These are phyloP conservation scores for Oryzias celebensis DNA, from an alignment of 2,113 vertebrate genomes.

Conservation along the genomic window DNA sequence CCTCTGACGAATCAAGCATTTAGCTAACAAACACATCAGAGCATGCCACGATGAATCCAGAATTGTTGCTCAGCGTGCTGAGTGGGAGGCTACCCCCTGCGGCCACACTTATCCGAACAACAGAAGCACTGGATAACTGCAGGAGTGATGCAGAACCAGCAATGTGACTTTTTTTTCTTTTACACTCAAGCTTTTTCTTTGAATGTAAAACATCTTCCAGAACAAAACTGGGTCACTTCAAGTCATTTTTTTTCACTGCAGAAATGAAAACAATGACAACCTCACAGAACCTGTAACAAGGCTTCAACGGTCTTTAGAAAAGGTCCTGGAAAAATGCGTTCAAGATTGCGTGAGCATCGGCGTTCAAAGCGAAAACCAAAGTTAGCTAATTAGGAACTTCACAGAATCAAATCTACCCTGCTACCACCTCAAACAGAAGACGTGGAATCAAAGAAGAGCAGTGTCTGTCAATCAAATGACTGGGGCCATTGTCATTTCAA, in stretches of 20 bases:
- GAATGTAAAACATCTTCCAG: constrained; percentile 22
- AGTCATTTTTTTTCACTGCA: constrained; percentile 18
- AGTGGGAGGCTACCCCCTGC: constrained; percentile 65
- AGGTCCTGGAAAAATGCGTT: constrained; percentile 12
- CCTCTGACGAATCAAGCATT: constrained; percentile 69
- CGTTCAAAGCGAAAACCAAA: constrained; percentile 44
- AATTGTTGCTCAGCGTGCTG: constrained; percentile 50
- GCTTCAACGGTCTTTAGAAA: constrained; percentile 14
- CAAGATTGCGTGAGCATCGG: constrained; percentile 3
- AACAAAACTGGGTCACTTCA: constrained; percentile 26
- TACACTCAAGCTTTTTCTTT: constrained; percentile 41
- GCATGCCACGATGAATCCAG: constrained; percentile 55
- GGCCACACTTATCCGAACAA: constrained; percentile 64
- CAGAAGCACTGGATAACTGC: constrained; percentile 50
- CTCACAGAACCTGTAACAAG: no score
- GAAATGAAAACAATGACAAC: constrained; percentile 12
- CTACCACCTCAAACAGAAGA: constrained; percentile 38
- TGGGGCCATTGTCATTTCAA: constrained; percentile 56
- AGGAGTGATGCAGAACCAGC: constrained; percentile 43
- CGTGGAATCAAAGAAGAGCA: constrained; percentile 45
- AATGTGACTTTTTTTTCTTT: constrained; percentile 14
- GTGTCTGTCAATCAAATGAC: constrained; percentile 65
- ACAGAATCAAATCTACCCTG: constrained; percentile 36
- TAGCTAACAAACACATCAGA: constrained; percentile 67
- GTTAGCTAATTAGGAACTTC: constrained; percentile 65